Conservation (phyloP, 2,113 vertebrate genomes). For the Sturnira hondurensis region DNA sequence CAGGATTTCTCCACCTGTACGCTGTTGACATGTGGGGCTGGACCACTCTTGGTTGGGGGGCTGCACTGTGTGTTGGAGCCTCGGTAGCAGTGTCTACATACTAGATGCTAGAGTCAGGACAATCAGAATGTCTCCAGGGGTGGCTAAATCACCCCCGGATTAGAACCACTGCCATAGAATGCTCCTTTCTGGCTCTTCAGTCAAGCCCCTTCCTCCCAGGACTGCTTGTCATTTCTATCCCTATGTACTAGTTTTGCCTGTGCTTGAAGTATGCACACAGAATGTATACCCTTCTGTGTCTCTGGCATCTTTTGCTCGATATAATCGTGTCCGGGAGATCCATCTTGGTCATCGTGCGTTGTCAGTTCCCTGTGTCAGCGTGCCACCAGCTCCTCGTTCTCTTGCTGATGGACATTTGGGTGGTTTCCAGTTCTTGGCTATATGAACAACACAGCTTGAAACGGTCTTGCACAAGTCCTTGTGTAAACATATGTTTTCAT, state of each 20-base stretch:
- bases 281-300: neutral
- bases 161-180: neutral
- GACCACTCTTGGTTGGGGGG: neutral
- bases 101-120: neutral
- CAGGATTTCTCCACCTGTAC: neutral
- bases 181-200: neutral
- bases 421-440: neutral
- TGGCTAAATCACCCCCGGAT: neutral
- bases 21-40: neutral
- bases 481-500: neutral
- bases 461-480: neutral
- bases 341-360: too few species aligned
- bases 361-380: neutral
- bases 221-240: neutral
- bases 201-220: neutral
- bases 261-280: neutral
- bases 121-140: neutral
- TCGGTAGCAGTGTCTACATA: neutral
- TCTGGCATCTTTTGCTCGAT: neutral
- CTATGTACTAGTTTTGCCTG: neutral
- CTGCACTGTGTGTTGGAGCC: neutral
- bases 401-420: neutral
- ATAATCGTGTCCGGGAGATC: rapidly evolving
- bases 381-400: neutral
- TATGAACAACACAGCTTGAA: neutral